Percentiles rank a stretch among this genome's conserved stretches.
These are phyloP conservation scores for Egretta garzetta DNA, from an alignment of 2,113 vertebrate genomes.

Conservation along the genomic window DNA sequence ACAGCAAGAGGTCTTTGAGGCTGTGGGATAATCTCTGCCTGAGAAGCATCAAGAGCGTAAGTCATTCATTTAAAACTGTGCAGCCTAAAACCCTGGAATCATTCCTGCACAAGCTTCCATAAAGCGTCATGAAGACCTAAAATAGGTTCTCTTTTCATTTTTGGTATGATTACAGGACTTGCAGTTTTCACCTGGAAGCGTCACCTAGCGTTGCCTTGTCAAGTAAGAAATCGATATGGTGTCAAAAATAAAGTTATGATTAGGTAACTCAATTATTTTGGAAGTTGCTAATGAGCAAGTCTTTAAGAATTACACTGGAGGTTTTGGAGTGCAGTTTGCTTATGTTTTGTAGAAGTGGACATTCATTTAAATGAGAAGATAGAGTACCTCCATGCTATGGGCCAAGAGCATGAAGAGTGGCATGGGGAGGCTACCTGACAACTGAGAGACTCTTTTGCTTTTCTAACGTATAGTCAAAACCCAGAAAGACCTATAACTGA, in stretches of 20 bases:
- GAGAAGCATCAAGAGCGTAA: not conserved
- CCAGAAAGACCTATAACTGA: not conserved
- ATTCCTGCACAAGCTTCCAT: not conserved
- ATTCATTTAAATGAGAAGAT: not conserved
- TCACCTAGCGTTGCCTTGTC: not conserved
- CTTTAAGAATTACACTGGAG: not conserved
- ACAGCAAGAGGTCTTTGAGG: not conserved
- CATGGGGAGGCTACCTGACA: not conserved
- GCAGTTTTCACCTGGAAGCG: not conserved
- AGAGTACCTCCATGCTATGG: not conserved
- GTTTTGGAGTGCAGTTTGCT: not conserved
- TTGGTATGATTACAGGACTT: not conserved
- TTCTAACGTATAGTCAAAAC: not conserved
- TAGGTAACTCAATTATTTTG: not conserved
- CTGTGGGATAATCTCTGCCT: slow-evolving; percentile 16
- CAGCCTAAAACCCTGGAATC: not conserved
- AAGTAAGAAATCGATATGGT: not conserved
- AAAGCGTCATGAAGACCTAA: not conserved
- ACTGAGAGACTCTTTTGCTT: not conserved
- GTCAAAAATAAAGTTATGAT: not conserved
- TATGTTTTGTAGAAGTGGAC: not conserved
- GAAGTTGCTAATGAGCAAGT: not conserved
- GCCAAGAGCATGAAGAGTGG: not conserved
- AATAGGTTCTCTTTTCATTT: not conserved
- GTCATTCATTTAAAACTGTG: not conserved